A percentile compares a stretch with the other conserved stretches of the same genome.
phyloP scores from a whole-genome alignment of 2,888 invertebrate species.

The Strigamia maritima region DNA sequence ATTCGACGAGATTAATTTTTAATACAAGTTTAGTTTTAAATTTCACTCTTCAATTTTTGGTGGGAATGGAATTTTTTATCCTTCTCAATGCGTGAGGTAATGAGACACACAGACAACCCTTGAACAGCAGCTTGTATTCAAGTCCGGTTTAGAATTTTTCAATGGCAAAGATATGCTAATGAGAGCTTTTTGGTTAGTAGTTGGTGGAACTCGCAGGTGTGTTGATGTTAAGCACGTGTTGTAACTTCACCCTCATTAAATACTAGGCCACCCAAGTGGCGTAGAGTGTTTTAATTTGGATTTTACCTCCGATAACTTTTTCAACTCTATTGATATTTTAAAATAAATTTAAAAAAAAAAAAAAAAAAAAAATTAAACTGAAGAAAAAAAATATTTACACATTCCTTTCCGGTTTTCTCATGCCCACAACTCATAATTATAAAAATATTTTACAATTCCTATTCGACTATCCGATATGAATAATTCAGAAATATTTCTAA shows the following conservation, averaged over 20 bases:
- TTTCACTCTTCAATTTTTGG: background rate
- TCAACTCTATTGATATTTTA: background rate
- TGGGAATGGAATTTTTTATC: background rate
- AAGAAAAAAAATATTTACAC: no score
- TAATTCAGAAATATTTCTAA: background rate
- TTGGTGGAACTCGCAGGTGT: slow-evolving; percentile 4
- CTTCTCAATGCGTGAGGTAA: background rate
- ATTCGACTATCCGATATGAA: background rate
- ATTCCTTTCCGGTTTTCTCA: background rate
- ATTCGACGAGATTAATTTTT: background rate
- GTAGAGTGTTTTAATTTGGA: background rate
- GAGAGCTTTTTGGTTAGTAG: background rate
- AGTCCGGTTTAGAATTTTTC: slow-evolving; percentile 1
- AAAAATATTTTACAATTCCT: background rate
- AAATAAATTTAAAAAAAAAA: background rate
- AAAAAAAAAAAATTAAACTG: background rate
- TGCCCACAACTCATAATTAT: background rate
- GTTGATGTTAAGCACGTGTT: slow-evolving; percentile 9
- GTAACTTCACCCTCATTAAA: background rate
- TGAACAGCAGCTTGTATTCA: background rate
- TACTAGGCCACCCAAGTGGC: background rate
- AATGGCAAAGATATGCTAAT: slow-evolving; percentile 7
- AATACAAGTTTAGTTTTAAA: background rate
- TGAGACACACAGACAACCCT: background rate
- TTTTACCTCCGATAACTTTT: background rate